phyloP scores from a whole-genome alignment of 2,888 invertebrate species.

The Noctuana brunneofusca region DNA sequence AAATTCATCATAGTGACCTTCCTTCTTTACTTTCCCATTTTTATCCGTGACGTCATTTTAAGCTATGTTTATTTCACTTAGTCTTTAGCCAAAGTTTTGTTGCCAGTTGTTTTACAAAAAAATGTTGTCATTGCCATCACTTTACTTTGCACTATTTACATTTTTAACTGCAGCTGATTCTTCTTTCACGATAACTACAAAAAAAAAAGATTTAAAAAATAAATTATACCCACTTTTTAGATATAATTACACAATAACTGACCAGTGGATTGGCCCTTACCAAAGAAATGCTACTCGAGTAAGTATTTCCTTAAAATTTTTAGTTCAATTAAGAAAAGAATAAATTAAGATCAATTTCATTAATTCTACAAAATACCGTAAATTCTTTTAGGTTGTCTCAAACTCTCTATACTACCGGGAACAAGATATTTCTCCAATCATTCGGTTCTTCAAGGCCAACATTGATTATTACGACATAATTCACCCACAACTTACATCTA shows the following conservation, averaged over 20 bases:
- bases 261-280: constrained; percentile 58
- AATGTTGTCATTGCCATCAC: no score
- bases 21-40: no score
- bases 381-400: constrained; percentile 48
- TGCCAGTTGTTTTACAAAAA: no score
- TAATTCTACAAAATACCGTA: not conserved
- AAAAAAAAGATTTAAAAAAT: no score
- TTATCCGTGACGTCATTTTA: no score
- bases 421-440: constrained; percentile 57
- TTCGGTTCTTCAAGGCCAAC: constrained; percentile 43
- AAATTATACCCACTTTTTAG: no score
- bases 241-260: constrained; percentile 52
- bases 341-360: not conserved
- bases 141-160: no score
- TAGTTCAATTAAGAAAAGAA: not conserved
- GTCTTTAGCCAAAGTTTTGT: no score
- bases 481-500: constrained; percentile 46
- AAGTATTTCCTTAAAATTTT: constrained; percentile 31
- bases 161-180: no score
- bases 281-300: constrained; percentile 53
- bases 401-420: constrained; percentile 55
- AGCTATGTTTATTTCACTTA: no score
- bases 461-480: constrained; percentile 47
- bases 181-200: no score
- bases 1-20: no score